Base-by-base conservation (phyloP, 2,797 vertebrate species). In the Hozukius guyotensis region DNA sequence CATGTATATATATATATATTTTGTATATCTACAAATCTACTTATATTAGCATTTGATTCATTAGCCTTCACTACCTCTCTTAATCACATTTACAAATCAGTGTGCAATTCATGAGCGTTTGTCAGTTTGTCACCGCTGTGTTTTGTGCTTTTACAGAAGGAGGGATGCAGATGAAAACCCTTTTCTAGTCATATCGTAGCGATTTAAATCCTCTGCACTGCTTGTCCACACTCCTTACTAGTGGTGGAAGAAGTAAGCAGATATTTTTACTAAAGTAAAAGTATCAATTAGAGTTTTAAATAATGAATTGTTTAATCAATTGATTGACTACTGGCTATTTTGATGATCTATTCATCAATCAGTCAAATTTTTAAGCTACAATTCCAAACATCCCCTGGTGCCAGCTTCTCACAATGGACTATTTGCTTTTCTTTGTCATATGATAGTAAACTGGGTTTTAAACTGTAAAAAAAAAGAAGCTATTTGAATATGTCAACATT, bases 131-230 rank as follows among this genome's bases (percentile, higher is more conserved):
- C 18, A n/a, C 46, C 13, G 1, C 55, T 32, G 27, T 16, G 11
- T 36, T 38, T 31, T 60, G 3, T 24, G 36, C 25, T 68, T 36
- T 46, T 38, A 25, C 24, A 62, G 57, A 27, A 31, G 22, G 10
- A 38, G 14, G 13, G 31, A 52, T 36, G 64, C 22, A 55, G 53
- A 53, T 59, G 52, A 57, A 31, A 76, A 75, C 81, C 32, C 38
- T 12, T 32, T 42, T 75, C 25, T 14, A 10, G 22, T 71, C 16
- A 5, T 29, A 22, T 14, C 11, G 0, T 59, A 74, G 72, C 68
- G 78, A 29, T 84, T 88, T 76, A 82, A 81, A 86, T 87, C 46
- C 32, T 60, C 59, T 32, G 18, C 18, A 0, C 29, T 61, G 59
- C 18, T 12, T 27, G 3, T 20, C 60, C 61, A 42, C 62, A 38